Conservation (phyloP, 2,888 invertebrate genomes). For the Eulithis testata region DNA sequence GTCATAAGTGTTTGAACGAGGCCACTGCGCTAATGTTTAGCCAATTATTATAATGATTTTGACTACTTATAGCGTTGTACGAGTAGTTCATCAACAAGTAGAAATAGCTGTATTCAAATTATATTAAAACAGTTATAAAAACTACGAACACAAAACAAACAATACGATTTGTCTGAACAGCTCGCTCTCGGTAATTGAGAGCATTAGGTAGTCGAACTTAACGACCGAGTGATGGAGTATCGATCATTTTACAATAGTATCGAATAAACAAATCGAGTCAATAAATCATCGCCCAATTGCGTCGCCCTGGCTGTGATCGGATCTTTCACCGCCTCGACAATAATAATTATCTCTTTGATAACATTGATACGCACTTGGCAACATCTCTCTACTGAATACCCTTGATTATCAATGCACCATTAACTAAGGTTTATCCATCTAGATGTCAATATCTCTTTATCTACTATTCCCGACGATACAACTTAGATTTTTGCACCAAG, state of each 20-base stretch:
- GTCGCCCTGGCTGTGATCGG: constrained; percentile 39
- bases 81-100: not conserved
- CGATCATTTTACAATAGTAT: constrained; percentile 51
- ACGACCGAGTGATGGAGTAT: constrained; percentile 42
- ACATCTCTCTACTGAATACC: too few species aligned
- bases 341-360: constrained; percentile 36
- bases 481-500: too few species aligned
- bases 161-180: constrained; percentile 30
- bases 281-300: constrained; percentile 51
- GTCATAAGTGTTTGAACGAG: constrained; percentile 23
- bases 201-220: constrained; percentile 40
- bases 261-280: constrained; percentile 42
- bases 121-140: constrained; percentile 25
- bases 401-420: too few species aligned
- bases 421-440: too few species aligned
- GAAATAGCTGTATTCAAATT: constrained; percentile 10
- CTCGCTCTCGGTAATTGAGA: constrained; percentile 41
- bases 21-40: constrained; percentile 18
- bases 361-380: constrained; percentile 9
- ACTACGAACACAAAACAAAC: constrained; percentile 31
- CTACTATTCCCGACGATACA: too few species aligned
- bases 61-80: not conserved
- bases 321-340: constrained; percentile 45
- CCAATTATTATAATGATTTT: not conserved
- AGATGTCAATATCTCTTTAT: too few species aligned